Conservation (phyloP, 2,113 vertebrate genomes). For the Strix uralensis region DNA sequence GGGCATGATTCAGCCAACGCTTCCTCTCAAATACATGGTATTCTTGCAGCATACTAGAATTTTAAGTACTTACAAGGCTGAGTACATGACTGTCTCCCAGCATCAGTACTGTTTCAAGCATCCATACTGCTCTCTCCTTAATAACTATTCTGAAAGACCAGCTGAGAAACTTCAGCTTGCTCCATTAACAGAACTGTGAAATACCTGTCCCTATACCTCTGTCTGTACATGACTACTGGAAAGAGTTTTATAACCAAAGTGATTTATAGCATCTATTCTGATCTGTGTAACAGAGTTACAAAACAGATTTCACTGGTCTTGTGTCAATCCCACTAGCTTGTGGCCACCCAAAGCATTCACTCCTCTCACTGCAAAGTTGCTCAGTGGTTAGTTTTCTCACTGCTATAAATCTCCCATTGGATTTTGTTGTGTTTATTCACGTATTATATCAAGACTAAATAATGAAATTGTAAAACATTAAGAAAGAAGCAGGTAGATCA, state of each 20-base stretch:
- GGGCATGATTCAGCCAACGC: not conserved
- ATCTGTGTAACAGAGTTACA: not conserved
- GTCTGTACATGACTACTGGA: accelerated
- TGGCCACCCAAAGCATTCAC: not conserved
- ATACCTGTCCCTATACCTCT: not conserved
- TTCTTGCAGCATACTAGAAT: not conserved
- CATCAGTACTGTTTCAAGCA: not conserved
- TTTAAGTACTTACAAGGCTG: not conserved
- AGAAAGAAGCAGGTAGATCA: not conserved
- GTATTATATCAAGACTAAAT: not conserved
- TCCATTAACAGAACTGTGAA: not conserved
- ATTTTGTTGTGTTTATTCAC: not conserved
- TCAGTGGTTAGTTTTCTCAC: not conserved
- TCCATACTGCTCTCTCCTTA: not conserved
- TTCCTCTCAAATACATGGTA: not conserved
- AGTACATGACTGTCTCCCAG: not conserved
- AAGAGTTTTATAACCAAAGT: not conserved
- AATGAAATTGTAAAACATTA: not conserved
- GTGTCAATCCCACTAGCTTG: not conserved
- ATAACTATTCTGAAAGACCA: not conserved
- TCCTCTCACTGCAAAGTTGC: not conserved
- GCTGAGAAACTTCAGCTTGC: not conserved
- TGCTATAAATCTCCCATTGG: not conserved
- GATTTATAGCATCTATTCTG: not conserved
- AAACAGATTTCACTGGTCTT: not conserved